Evolutionary conservation across 2,888 invertebrate species (phyloP).

Genomic region (Digitonthophagus gazella): DNA sequence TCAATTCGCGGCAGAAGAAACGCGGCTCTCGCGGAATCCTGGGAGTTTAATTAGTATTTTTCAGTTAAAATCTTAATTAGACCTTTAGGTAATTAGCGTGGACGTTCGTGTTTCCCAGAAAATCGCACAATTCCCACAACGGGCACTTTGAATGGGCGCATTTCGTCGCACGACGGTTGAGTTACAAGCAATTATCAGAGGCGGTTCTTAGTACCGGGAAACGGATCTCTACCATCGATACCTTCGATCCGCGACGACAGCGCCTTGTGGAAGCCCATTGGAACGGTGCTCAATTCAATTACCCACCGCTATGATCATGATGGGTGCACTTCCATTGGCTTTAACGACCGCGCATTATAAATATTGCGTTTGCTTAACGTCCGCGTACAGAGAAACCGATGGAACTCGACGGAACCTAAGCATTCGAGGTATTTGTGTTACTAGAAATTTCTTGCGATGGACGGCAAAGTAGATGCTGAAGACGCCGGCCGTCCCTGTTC

Average conservation of each 20-base stretch:
- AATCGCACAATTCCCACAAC: constrained; percentile 8
- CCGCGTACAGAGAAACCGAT: neutral
- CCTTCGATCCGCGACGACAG: constrained; percentile 12
- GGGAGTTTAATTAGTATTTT: constrained; percentile 14
- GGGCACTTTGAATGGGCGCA: constrained; percentile 7
- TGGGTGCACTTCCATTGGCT: constrained; percentile 15
- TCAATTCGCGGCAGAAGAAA: constrained; percentile 8
- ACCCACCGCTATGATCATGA: constrained; percentile 10
- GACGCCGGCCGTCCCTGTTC: neutral
- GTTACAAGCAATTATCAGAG: constrained; percentile 16
- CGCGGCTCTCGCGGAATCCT: neutral
- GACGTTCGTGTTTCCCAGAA: constrained; percentile 10
- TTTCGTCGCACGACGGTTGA: constrained; percentile 11
- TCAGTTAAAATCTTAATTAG: constrained; percentile 17
- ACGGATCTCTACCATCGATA: constrained; percentile 12
- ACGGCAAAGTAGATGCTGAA: neutral
- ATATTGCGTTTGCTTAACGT: neutral
- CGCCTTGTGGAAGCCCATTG: constrained; percentile 7
- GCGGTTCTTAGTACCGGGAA: constrained; percentile 10
- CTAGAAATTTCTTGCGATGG: neutral
- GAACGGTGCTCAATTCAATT: constrained; percentile 11
- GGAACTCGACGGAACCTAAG: constrained; percentile 1
- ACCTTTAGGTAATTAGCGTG: constrained; percentile 7
- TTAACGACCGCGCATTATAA: constrained; percentile 2
- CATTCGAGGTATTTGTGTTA: neutral